Evolutionary conservation across 2,888 invertebrate genomes (phyloP), one percentile per base, ranked within the genome.

Genomic region (Eupithecia centaureata): DNA sequence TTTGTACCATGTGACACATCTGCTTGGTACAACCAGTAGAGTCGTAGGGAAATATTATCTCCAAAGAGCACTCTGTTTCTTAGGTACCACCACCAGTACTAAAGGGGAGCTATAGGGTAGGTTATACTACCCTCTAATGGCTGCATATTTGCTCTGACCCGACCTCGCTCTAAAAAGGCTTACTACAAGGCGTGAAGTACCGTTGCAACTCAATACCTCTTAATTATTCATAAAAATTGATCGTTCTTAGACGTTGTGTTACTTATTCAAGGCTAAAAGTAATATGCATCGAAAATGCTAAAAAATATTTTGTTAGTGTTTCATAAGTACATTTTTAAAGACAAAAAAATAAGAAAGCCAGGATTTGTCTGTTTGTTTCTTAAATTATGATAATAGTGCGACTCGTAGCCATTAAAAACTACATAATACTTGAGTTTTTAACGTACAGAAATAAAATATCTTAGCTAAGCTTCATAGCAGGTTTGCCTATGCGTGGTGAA

Each of bases 401-500:
- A n/a, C n/a, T n/a, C n/a, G n/a, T n/a, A n/a, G n/a, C n/a, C n/a
- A n/a, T n/a, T n/a, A n/a, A n/a, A n/a, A n/a, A n/a, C n/a, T n/a
- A n/a, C n/a, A n/a, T n/a, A n/a, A n/a, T n/a, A n/a, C n/a, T n/a
- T n/a, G n/a, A n/a, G n/a, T n/a, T n/a, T n/a, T n/a, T n/a, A n/a
- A n/a, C 13, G 15, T 5, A 52, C 27, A 12, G 10, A 47, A 22
- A 18, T 10, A 2, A 4, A 2, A 52, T 30, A 47, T 25, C 47
- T 30, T 32, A 61, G 7, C 42, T 8, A 28, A n/a, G 18, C 42
- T 28, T 3, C 10, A 47, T 42, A 61, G 47, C 61, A 47, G 13
- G 61, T 61, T 61, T 61, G 25, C 61, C 1, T 5, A 47, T 47
- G 61, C 61, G 28, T 47, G 27, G n/a, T 33, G 33, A 63, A 63